phyloP scores from a whole-genome alignment of 2,888 invertebrate genomes.

The Orchesella flavescens region DNA sequence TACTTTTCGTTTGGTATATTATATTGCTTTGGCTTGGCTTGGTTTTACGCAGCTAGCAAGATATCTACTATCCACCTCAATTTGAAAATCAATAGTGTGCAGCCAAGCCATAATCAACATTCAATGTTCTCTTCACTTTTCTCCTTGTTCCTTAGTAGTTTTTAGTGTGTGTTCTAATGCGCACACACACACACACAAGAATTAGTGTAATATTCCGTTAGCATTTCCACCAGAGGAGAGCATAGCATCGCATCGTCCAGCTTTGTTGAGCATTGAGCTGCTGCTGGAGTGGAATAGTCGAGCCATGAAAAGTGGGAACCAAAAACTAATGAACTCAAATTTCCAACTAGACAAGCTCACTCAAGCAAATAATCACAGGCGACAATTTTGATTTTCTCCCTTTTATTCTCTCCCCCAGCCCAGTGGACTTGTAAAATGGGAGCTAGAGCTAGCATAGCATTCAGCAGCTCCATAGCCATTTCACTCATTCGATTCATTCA shows the following conservation, averaged over 20 bases:
- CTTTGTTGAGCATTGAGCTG: neutral
- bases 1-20: conserved; percentile 5
- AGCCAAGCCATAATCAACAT: no score
- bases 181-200: neutral
- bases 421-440: conserved; percentile 39
- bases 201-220: conserved; percentile 31
- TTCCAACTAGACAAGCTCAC: conserved; percentile 48
- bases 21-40: neutral
- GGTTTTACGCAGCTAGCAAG: no score
- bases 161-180: neutral
- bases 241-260: neutral
- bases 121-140: no score
- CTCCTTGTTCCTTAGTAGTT: conserved; percentile 8
- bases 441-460: no score
- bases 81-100: no score
- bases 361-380: conserved; percentile 53
- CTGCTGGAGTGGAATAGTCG: conserved; percentile 7
- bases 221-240: neutral
- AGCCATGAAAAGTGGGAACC: conserved; percentile 29
- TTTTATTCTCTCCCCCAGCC: neutral
- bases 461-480: no score
- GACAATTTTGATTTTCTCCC: conserved; percentile 48
- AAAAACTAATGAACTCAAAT: conserved; percentile 49
- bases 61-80: no score
- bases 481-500: no score